Percentiles rank a stretch among this genome's conserved stretches.
Conservation (phyloP, 2,888 invertebrate species). For the Pherbina coryleti region DNA sequence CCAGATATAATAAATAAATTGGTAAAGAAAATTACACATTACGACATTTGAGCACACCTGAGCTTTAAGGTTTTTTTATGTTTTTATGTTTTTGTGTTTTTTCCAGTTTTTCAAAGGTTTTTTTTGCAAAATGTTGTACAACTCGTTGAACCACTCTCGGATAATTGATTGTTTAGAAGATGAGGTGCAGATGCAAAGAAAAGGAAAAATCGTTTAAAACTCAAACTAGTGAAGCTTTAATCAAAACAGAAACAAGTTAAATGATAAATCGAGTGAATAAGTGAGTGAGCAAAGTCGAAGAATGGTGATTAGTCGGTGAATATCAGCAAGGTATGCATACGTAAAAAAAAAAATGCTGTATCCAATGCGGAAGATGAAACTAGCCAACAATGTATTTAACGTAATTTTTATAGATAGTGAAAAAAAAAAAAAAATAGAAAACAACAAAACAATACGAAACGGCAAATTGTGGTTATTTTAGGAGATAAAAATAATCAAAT, state of each 20-base stretch:
- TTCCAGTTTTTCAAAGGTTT: constrained; percentile 17
- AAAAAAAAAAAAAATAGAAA: no score
- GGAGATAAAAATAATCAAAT: constrained; percentile 4
- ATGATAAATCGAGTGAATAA: background rate
- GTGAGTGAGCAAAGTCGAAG: background rate
- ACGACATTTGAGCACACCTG: constrained; percentile 29
- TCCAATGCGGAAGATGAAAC: constrained; percentile 13
- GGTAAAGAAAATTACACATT: constrained; percentile 36
- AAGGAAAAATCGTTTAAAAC: background rate
- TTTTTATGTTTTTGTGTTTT: background rate
- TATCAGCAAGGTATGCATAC: background rate
- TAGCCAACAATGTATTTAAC: constrained; percentile 22
- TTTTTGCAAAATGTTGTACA: constrained; percentile 32
- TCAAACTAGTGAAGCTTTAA: background rate
- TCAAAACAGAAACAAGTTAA: background rate
- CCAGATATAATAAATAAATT: constrained; percentile 5
- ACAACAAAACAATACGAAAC: background rate
- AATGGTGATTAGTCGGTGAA: background rate
- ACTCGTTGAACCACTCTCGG: constrained; percentile 24
- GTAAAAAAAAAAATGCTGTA: constrained; percentile 9
- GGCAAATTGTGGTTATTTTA: background rate
- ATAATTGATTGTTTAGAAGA: constrained; percentile 14
- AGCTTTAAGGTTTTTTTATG: background rate
- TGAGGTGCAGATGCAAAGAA: background rate
- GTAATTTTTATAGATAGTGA: background rate